These are phyloP conservation scores for Cyrtonyx montezumae DNA, from an alignment of 2,113 vertebrate species.

Conservation along the genomic window DNA sequence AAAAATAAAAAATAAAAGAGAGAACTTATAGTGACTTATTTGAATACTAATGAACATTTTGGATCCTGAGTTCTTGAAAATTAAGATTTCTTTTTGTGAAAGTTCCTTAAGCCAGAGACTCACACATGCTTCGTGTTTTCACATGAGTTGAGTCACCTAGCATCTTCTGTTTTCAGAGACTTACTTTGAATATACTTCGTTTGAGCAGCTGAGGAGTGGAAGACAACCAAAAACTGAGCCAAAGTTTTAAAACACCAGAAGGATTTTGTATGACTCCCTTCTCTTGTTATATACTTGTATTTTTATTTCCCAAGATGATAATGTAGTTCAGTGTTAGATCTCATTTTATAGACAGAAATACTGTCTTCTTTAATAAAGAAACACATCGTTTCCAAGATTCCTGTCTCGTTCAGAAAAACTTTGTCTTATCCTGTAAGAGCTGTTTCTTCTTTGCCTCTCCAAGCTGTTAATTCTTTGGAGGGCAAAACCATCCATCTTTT, in stretches of 20 bases:
- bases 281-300: rapidly evolving
- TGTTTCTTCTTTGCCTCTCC: background rate
- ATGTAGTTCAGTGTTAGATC: background rate
- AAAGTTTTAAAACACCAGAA: background rate
- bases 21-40: background rate
- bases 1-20: background rate
- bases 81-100: background rate
- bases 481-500: background rate
- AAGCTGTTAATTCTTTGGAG: background rate
- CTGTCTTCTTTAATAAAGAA: background rate
- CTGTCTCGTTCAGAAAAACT: background rate
- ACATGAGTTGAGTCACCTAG: background rate
- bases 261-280: background rate
- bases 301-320: background rate
- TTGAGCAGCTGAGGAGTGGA: background rate
- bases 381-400: background rate
- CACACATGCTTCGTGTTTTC: background rate
- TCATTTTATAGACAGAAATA: background rate
- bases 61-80: background rate
- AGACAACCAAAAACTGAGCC: background rate
- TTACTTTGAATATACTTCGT: background rate
- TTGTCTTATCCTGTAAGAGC: background rate
- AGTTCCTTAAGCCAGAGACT: background rate
- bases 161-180: background rate
- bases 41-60: background rate